Evolutionary conservation across 2,888 invertebrate genomes (phyloP).

Genomic region (Liopterus haemorrhoidalis): DNA sequence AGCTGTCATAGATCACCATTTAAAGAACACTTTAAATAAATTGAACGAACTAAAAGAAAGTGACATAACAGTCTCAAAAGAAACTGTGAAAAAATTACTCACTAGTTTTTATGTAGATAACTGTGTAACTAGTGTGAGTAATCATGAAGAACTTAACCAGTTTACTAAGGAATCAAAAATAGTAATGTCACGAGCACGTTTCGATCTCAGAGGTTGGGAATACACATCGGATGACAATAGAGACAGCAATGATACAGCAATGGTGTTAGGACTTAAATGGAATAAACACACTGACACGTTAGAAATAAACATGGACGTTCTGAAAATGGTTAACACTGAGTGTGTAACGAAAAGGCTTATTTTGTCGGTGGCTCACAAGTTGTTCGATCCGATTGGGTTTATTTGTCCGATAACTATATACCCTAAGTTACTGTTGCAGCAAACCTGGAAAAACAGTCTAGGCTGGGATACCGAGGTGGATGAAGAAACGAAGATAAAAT

Average conservation of each 20-base stretch:
- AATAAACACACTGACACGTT: not conserved
- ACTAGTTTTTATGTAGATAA: no score
- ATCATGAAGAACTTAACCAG: no score
- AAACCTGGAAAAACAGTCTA: constrained; percentile 21
- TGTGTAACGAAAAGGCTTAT: constrained; percentile 6
- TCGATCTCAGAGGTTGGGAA: not conserved
- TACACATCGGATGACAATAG: not conserved
- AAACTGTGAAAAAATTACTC: no score
- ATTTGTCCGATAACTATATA: constrained; percentile 24
- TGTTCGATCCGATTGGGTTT: constrained; percentile 33
- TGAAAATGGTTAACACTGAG: not conserved
- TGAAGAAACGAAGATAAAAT: constrained; percentile 24
- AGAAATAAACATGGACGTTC: not conserved
- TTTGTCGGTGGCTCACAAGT: constrained; percentile 22
- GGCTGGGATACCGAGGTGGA: constrained; percentile 17
- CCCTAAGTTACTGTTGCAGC: constrained; percentile 31
- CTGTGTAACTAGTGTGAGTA: no score
- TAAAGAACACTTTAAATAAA: not conserved
- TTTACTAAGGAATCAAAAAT: no score
- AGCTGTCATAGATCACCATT: constrained; percentile 6
- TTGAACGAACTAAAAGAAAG: not conserved
- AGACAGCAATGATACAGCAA: not conserved
- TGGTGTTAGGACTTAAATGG: constrained; percentile 1
- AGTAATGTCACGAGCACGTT: no score
- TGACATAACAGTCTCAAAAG: no score